Percentiles rank a stretch among this genome's conserved stretches.
These are phyloP conservation scores for Saguinus midas DNA, from an alignment of 2,113 vertebrate species.

Conservation along the genomic window DNA sequence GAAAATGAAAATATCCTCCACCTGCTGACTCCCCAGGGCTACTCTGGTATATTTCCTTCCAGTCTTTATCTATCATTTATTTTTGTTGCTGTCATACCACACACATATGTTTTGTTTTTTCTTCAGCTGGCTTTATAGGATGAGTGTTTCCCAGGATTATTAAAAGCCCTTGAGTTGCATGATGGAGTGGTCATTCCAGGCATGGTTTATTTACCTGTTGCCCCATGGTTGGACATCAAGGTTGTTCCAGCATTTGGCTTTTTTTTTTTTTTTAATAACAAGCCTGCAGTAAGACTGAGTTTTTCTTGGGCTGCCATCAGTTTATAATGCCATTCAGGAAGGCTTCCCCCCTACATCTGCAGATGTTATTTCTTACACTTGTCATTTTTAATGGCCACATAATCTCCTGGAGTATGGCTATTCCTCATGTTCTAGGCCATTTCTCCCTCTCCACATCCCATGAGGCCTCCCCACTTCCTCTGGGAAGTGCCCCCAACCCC, in stretches of 20 bases:
- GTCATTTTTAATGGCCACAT: conserved; percentile 13
- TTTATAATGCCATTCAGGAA: background rate
- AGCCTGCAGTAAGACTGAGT: rapidly evolving
- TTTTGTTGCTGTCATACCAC: background rate
- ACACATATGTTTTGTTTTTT: background rate
- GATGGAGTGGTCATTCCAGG: rapidly evolving
- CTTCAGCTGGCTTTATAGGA: background rate
- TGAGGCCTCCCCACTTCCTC: background rate
- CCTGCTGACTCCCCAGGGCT: too few relatives aligned
- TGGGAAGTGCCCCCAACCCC: background rate
- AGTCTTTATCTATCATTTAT: background rate
- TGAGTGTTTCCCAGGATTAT: background rate
- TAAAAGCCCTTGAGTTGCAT: background rate
- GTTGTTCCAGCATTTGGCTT: background rate
- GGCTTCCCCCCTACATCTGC: background rate
- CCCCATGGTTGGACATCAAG: background rate
- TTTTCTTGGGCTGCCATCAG: background rate
- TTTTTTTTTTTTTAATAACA: background rate
- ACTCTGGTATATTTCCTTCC: background rate
- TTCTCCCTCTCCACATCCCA: background rate
- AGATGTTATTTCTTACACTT: conserved; percentile 31
- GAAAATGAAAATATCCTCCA: background rate
- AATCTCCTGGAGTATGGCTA: background rate
- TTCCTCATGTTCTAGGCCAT: background rate
- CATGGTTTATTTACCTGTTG: background rate